Base-by-base conservation (phyloP, 2,888 invertebrate species). In the Sympetrum striolatum region DNA sequence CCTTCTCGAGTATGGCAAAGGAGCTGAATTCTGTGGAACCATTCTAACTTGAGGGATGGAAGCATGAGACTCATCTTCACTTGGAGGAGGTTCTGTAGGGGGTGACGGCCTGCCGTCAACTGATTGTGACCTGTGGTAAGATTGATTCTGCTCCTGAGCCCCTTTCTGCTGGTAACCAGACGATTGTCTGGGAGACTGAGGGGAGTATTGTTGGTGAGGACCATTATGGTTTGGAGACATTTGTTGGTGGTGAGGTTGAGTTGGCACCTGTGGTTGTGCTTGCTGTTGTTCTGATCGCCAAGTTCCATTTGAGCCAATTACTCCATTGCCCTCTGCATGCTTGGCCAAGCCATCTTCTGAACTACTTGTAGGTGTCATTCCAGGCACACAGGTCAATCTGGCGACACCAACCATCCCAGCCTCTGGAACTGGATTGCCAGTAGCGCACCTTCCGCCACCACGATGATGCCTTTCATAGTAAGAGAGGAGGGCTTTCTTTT, bases 401-500 rank as follows among this genome's bases (percentile, higher is more conserved):
- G 90, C 90, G 37, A 90, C 80, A 22, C 90, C 90, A 53, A 80
- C n/a, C 0, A 86, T 64, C 31, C 86, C 86, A 31, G 60, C 37
- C 37, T 86, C 86, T 14, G 86, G 86, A 60, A 18, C 37, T 37
- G 86, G 86, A 60, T 86, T 86, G 14, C 86, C 86, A 37, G 64
- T 14, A 31, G 86, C 35, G 5, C 18, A 15, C n/a, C 86, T 35
- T n/a, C 86, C 86, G 2, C 86, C 80, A 22, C 93, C 93, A 81
- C 93, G 93, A 90, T 96, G 95, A 92, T 97, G 97, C 82, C 97
- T 94, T 93, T 97, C 97, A 93, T 97, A 97, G 93, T 97, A 98
- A 1, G 97, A 97, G 91, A 97, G 94, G 12, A 98, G 94, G 0
- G 97, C 97, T 93, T 97, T 97, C 94, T 97, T 97, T 93, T 97